phyloP scores from a whole-genome alignment of 2,113 vertebrate species.

The Callaeas wilsoni region DNA sequence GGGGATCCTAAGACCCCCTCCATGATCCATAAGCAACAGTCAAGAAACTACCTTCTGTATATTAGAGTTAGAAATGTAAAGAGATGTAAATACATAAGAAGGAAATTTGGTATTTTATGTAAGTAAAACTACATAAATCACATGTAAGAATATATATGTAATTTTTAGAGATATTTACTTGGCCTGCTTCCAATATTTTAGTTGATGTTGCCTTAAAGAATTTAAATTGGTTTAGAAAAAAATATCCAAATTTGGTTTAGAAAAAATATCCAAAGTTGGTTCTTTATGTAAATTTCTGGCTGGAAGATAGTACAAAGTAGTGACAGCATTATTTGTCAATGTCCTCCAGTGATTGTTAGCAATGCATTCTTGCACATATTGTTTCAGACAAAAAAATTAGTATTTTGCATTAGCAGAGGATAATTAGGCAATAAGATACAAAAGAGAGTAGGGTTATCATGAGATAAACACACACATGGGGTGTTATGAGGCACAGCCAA shows the following conservation, averaged over 20 bases:
- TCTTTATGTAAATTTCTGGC: conserved; percentile 44
- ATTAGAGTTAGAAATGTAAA: background rate
- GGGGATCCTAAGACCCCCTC: background rate
- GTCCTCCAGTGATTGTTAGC: conserved; percentile 74
- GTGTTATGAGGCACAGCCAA: conserved; percentile 79
- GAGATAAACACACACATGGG: conserved; percentile 82
- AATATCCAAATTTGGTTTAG: conserved; percentile 14
- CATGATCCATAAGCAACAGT: background rate
- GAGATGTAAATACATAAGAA: background rate
- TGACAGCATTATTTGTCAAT: conserved; percentile 68
- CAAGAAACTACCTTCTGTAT: background rate
- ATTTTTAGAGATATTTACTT: conserved; percentile 7
- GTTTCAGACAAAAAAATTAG: conserved; percentile 81
- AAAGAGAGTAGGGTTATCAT: conserved; percentile 77
- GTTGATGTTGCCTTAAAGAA: background rate
- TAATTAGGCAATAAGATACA: conserved; percentile 84
- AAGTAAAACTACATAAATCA: background rate
- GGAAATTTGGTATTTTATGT: background rate
- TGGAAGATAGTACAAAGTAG: conserved; percentile 46
- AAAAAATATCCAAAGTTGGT: conserved; percentile 23
- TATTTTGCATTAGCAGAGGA: conserved; percentile 80
- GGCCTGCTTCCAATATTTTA: background rate
- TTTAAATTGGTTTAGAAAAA: conserved; percentile 15
- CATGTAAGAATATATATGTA: background rate
- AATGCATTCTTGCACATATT: conserved; percentile 73